Percentiles rank a stretch among this genome's conserved stretches.
phyloP scores from a whole-genome alignment of 2,888 invertebrate genomes.

The Parapristionchus giblindavisi region DNA sequence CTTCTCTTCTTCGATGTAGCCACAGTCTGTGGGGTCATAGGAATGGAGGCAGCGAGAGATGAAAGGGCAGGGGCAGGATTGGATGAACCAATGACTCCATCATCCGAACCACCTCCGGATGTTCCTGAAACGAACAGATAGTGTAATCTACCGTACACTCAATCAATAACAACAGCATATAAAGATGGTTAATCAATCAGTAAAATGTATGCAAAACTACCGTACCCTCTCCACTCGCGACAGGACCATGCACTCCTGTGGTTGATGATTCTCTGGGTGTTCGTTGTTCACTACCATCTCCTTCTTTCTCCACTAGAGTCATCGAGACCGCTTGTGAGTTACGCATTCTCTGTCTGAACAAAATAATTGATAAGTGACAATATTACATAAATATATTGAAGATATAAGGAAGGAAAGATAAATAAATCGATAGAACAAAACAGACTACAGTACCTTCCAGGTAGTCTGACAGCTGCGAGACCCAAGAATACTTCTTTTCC shows the following conservation, averaged over 20 bases:
- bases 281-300: neutral
- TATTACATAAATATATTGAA: too few species aligned
- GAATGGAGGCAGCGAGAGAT: conserved; percentile 35
- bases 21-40: conserved; percentile 52
- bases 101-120: conserved; percentile 54
- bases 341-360: conserved; percentile 84
- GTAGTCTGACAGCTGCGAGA: conserved; percentile 95
- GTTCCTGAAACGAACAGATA: conserved; percentile 38
- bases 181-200: neutral
- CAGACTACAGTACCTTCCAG: conserved; percentile 77
- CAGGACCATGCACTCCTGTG: neutral
- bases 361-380: neutral
- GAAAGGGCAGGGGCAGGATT: conserved; percentile 25
- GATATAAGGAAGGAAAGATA: too few species aligned
- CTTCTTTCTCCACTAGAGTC: conserved; percentile 13
- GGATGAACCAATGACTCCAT: conserved; percentile 47
- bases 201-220: neutral
- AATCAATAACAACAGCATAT: neutral
- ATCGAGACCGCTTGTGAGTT: conserved; percentile 73
- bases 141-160: neutral
- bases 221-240: conserved; percentile 26
- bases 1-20: conserved; percentile 42
- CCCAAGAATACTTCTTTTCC: conserved; percentile 93
- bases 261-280: conserved; percentile 9
- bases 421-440: too few species aligned